Base-by-base conservation (phyloP, 1,140 invertebrate genomes). In the Chlorops oryzae region DNA sequence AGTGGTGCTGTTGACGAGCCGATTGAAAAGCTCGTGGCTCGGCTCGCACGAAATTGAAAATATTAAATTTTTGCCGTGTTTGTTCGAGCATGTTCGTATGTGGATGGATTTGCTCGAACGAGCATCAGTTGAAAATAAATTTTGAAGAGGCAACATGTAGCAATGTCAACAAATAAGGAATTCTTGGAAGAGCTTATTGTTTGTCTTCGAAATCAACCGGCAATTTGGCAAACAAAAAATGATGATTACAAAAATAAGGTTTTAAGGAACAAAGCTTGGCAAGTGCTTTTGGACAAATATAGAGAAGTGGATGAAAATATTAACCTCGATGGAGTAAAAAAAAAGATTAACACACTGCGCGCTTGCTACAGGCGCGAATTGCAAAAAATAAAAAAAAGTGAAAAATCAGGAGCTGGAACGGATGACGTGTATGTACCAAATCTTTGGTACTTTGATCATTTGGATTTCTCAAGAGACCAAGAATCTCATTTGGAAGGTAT, bases 91-190 rank as follows among this genome's bases (percentile, higher is more conserved):
- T n/a, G n/a, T n/a, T n/a, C n/a, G n/a, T n/a, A n/a, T n/a, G n/a
- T n/a, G n/a, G n/a, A n/a, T n/a, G n/a, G n/a, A n/a, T n/a, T n/a
- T n/a, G n/a, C n/a, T n/a, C n/a, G n/a, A n/a, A n/a, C n/a, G n/a
- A n/a, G n/a, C n/a, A n/a, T n/a, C n/a, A n/a, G n/a, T n/a, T n/a
- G n/a, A n/a, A n/a, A n/a, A n/a, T n/a, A n/a, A n/a, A n/a, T n/a
- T n/a, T n/a, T n/a, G n/a, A n/a, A n/a, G n/a, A n/a, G n/a, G n/a
- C n/a, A n/a, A n/a, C n/a, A n/a, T n/a, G n/a, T n/a, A n/a, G n/a
- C n/a, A n/a, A n/a, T n/a, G n/a, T n/a, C n/a, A n/a, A n/a, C n/a
- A 13, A 32, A 32, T 32, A 32, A 32, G 77, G 76, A 47, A 49
- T 32, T 32, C n/a, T n/a, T 32, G 7, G 27, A 32, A 32, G 27